phyloP scores from a whole-genome alignment of 2,888 invertebrate genomes.

The Dicyrtomina minuta region DNA sequence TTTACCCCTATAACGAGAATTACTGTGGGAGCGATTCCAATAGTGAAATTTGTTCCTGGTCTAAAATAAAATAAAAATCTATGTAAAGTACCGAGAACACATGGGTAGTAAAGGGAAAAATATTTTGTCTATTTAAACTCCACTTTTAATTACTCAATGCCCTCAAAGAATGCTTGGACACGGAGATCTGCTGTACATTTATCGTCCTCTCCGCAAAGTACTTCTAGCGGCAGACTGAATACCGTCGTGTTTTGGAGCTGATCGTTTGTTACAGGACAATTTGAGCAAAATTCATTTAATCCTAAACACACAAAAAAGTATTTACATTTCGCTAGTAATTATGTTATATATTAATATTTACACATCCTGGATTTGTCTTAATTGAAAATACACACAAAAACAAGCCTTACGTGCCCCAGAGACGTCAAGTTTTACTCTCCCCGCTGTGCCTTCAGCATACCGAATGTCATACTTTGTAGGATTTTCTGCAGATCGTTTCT shows the following conservation, averaged over 20 bases:
- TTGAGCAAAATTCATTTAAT: slow-evolving; percentile 44
- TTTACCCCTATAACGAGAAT: slow-evolving; percentile 2
- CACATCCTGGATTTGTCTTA: too few species aligned
- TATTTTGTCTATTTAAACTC: neutral
- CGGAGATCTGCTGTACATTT: slow-evolving; percentile 61
- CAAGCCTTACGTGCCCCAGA: neutral
- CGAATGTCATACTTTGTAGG: neutral
- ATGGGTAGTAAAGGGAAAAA: too few species aligned
- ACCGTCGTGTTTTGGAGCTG: slow-evolving; percentile 18
- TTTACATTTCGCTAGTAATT: neutral
- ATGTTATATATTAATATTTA: too few species aligned
- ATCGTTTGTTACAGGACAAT: slow-evolving; percentile 46
- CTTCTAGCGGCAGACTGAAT: slow-evolving; percentile 31
- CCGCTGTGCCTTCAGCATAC: neutral
- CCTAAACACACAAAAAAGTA: neutral
- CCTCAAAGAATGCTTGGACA: slow-evolving; percentile 54
- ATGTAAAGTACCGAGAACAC: too few species aligned
- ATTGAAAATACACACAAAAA: neutral
- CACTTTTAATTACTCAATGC: slow-evolving; percentile 24
- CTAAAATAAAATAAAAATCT: slow-evolving; percentile 15
- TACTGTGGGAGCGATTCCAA: slow-evolving; percentile 54
- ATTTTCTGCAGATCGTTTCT: slow-evolving; percentile 11
- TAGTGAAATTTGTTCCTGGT: slow-evolving; percentile 48
- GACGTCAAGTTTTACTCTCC: neutral
- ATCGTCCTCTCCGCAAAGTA: slow-evolving; percentile 61